phyloP scores from a whole-genome alignment of 1,140 invertebrate species.

The Magallana gigas region DNA sequence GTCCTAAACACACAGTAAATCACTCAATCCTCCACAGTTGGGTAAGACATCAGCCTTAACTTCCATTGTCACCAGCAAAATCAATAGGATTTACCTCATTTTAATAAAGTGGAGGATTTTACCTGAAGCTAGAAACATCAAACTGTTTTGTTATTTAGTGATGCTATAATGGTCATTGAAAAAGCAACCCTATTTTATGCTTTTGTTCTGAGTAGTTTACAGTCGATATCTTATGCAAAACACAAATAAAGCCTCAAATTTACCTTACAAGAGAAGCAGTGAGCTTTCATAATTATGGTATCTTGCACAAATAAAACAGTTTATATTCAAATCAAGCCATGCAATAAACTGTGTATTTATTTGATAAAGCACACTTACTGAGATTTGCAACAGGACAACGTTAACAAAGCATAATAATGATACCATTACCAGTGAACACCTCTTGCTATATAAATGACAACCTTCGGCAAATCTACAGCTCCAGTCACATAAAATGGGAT shows the following conservation, averaged over 20 bases:
- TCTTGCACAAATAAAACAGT: too few relatives aligned
- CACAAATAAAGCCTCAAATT: too few relatives aligned
- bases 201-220: too few relatives aligned
- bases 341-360: not conserved
- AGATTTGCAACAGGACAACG: not conserved
- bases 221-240: too few relatives aligned
- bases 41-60: not conserved
- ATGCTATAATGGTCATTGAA: too few relatives aligned
- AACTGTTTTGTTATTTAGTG: too few relatives aligned
- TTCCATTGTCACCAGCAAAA: constrained; percentile 3
- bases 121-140: too few relatives aligned
- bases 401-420: not conserved
- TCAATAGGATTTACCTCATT: constrained; percentile 10
- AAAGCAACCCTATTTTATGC: too few relatives aligned
- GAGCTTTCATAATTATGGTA: too few relatives aligned
- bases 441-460: constrained; percentile 15
- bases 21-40: constrained; percentile 8
- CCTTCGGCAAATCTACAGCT: not conserved
- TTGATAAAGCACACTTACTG: not conserved
- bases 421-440: not conserved
- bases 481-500: constrained; percentile 23
- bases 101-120: not conserved
- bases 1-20: constrained; percentile 12
- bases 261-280: too few relatives aligned
- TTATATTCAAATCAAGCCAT: not conserved